Evolutionary conservation across 2,797 vertebrate genomes (phyloP).

Genomic region (Coccyzus lansbergi): DNA sequence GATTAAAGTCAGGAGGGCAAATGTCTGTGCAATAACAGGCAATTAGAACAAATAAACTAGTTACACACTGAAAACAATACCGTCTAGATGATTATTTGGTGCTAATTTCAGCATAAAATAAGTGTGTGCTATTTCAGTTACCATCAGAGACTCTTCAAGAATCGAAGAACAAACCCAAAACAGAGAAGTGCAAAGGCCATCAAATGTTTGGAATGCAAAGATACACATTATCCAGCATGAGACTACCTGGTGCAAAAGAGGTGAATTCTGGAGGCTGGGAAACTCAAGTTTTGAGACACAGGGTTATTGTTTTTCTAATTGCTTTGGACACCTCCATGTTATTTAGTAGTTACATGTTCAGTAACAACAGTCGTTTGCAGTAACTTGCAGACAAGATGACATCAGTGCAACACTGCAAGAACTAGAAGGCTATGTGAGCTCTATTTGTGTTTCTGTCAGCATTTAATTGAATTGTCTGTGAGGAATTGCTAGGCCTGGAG

Average conservation of each 20-base stretch:
- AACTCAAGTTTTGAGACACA: not conserved
- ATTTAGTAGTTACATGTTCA: not conserved
- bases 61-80: not conserved
- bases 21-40: not conserved
- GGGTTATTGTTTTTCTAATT: conserved; percentile 22
- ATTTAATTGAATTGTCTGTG: conserved; percentile 65
- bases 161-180: not conserved
- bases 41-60: not conserved
- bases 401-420: not conserved
- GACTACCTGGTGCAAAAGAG: not conserved
- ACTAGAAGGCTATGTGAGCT: not conserved
- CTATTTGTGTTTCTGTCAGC: conserved; percentile 64
- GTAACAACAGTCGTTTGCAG: not conserved
- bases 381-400: conserved; percentile 25
- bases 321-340: not conserved
- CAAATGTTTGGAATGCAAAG: not conserved
- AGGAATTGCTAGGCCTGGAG: conserved; percentile 35
- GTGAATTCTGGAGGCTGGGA: not conserved
- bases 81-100: not conserved
- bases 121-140: not conserved
- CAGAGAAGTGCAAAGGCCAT: not conserved
- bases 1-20: not conserved
- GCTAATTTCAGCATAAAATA: not conserved
- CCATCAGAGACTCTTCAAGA: not conserved
- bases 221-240: not conserved